Base-by-base conservation (phyloP, 2,113 vertebrate genomes). In the Sapayoa aenigma region DNA sequence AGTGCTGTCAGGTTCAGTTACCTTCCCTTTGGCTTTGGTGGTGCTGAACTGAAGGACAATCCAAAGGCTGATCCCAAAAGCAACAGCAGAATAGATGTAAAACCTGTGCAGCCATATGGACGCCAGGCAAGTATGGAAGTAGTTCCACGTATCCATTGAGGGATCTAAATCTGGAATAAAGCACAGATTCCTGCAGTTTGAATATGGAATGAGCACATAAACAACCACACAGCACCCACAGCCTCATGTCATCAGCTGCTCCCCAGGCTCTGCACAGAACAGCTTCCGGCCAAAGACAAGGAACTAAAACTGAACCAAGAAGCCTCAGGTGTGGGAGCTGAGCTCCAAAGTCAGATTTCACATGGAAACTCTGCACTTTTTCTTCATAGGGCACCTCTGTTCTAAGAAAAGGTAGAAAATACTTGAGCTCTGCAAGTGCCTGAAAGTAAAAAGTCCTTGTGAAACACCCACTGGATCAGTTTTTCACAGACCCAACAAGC, bases 91-190 rank as follows among this genome's bases (percentile, higher is more conserved):
- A 74, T 99, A 99, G 77, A 99, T 28, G 80, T 98, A 99, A 72
- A 98, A 88, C 50, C 99, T 98, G 97, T 98, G 98, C 81, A 98
- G 97, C 99, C 99, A 99, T 22, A 98, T n/a, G 7, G 95, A 96
- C 56, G 94, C 60, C 58, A 99, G 69, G 41, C 91, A 97, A 25
- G 96, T 65, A 66, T 91, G 97, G 33, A 94, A 56, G 44, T 84
- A 91, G 69, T 68, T 92, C 98, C 96, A 98, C 0, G 5, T 78
- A 84, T 97, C 96, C 78, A 97, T 60, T 14, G 97, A 94, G 35
- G 24, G 86, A 97, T 93, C 95, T 97, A 96, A 47, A 96, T 21
- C 62, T 49, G 47, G n/a, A 76, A 35, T 4, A 44, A 75, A 68
- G 1, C 47, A 52, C n/a, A 30, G 44, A 60, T 42, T 76, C 62